Conservation (phyloP, 2,888 invertebrate species). For the Gandaritis pyraliata region DNA sequence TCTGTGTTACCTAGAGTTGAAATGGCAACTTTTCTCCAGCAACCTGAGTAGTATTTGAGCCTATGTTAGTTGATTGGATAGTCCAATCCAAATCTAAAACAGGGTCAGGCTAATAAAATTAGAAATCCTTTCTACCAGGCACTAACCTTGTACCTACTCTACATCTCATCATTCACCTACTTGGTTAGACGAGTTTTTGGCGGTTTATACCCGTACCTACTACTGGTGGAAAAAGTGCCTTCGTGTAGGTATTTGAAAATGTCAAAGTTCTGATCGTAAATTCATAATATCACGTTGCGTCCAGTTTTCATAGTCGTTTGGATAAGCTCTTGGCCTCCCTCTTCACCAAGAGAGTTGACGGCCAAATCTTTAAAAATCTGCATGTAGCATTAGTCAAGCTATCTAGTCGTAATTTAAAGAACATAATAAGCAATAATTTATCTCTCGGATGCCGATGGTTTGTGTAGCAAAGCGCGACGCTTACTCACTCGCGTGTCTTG, state of each 20-base stretch:
- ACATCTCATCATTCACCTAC: not conserved
- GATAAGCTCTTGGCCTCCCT: conserved; percentile 18
- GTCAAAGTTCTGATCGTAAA: conserved; percentile 6
- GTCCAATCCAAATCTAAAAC: conserved; percentile 2
- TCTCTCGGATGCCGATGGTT: too few species aligned
- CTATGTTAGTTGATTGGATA: not conserved
- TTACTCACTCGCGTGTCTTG: too few species aligned
- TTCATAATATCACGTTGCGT: conserved; percentile 16
- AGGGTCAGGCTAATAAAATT: not conserved
- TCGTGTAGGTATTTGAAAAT: not conserved
- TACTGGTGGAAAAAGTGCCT: not conserved
- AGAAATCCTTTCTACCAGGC: not conserved
- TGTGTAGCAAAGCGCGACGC: too few species aligned
- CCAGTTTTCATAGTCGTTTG: conserved; percentile 16
- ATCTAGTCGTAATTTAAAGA: too few species aligned
- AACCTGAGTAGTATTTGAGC: not conserved
- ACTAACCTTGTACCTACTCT: not conserved
- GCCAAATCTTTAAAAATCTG: conserved; percentile 5
- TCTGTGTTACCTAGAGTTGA: not conserved
- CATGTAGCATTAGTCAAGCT: not conserved
- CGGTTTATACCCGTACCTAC: not conserved
- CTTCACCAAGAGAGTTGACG: conserved; percentile 11
- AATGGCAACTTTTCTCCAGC: not conserved
- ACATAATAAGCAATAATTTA: too few species aligned
- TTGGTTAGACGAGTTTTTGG: not conserved